A percentile compares a stretch with the other conserved stretches of the same genome.
phyloP scores from a whole-genome alignment of 1,140 invertebrate genomes.

The Zaprionus ghesquierei region DNA sequence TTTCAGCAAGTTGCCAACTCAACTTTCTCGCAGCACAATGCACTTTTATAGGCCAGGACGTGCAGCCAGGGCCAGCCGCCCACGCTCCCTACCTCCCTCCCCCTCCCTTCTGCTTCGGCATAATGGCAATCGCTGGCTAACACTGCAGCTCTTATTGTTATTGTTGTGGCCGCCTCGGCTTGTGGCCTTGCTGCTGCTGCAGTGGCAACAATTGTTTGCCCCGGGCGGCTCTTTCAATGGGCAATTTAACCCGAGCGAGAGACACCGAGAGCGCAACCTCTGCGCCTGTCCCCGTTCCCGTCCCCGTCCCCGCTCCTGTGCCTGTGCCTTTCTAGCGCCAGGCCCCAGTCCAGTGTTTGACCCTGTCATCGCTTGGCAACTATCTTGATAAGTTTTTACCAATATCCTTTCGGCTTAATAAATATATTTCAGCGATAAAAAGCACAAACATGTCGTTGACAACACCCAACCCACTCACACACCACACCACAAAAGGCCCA shows the following conservation, averaged over 20 bases:
- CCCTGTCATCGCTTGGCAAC: slow-evolving; percentile 31
- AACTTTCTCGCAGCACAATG: slow-evolving; percentile 58
- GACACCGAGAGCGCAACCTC: slow-evolving; percentile 28
- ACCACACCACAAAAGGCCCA: background rate
- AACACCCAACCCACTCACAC: background rate
- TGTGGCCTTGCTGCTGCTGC: slow-evolving; percentile 50
- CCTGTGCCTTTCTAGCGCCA: background rate
- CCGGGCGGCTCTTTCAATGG: slow-evolving; percentile 67
- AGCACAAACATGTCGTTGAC: slow-evolving; percentile 53
- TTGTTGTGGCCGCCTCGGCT: slow-evolving; percentile 22
- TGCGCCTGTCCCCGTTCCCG: slow-evolving; percentile 42
- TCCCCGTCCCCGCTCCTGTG: background rate
- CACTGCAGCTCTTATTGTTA: slow-evolving; percentile 35
- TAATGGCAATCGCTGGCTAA: slow-evolving; percentile 50
- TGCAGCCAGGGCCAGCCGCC: background rate
- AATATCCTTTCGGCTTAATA: slow-evolving; percentile 67
- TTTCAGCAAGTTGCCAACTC: slow-evolving; percentile 62
- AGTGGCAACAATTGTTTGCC: slow-evolving; percentile 63
- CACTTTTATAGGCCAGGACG: slow-evolving; percentile 38
- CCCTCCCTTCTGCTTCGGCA: background rate
- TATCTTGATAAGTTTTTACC: slow-evolving; percentile 65
- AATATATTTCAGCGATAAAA: slow-evolving; percentile 56
- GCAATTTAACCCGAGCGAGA: slow-evolving; percentile 62
- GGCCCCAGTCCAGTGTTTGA: background rate
- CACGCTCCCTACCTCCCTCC: background rate